These are phyloP conservation scores for Pasiphila rectangulata DNA, from an alignment of 2,888 invertebrate species.

Conservation along the genomic window DNA sequence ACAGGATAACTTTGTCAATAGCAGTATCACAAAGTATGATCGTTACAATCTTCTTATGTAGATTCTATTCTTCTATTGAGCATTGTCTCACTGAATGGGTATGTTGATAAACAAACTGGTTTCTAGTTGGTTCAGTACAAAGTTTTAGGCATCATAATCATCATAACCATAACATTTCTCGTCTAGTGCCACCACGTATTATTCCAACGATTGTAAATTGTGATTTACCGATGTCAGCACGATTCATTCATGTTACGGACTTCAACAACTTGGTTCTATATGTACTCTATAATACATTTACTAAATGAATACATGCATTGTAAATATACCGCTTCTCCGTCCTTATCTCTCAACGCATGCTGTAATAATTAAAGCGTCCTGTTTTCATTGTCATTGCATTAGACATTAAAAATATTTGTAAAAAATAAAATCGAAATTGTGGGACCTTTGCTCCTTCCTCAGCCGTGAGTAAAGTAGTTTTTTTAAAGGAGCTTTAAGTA, in stretches of 20 bases:
- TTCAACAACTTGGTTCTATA: conserved; percentile 18
- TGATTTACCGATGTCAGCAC: not conserved
- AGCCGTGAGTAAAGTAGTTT: no score
- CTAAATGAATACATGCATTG: no score
- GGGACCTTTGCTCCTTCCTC: no score
- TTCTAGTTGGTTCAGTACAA: not conserved
- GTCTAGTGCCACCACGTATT: conserved; percentile 11
- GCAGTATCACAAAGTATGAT: conserved; percentile 10
- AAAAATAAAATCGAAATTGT: no score
- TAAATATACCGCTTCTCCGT: no score
- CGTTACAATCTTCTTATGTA: not conserved
- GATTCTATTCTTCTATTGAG: not conserved
- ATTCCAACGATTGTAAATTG: conserved; percentile 11
- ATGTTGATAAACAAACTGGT: conserved; percentile 14
- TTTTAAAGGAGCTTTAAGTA: no score
- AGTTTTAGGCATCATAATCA: not conserved
- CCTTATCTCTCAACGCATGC: no score
- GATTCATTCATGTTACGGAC: conserved; percentile 18
- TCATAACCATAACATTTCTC: conserved; percentile 8
- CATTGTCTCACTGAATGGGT: conserved; percentile 16
- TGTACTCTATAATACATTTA: no score
- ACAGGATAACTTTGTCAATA: not conserved
- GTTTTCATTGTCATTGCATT: no score
- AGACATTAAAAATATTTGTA: no score
- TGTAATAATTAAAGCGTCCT: no score